phyloP scores from a whole-genome alignment of 1,140 invertebrate genomes.

The Formica exsecta region DNA sequence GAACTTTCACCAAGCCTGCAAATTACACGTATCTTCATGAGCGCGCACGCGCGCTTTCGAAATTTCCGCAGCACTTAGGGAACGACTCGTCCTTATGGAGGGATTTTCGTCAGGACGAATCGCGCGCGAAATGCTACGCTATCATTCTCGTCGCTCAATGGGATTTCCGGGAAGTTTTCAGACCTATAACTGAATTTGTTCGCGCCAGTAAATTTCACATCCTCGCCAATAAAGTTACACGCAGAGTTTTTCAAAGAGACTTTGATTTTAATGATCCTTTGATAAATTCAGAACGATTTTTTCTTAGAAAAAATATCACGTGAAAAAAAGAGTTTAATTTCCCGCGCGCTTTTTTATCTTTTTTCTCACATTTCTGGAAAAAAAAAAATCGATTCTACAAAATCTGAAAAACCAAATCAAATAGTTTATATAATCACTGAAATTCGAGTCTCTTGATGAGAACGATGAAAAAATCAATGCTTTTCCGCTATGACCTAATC shows the following conservation, averaged over 20 bases:
- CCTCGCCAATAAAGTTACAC: slow-evolving; percentile 14
- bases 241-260: slow-evolving; percentile 2
- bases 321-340: neutral
- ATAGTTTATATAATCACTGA: too few species aligned
- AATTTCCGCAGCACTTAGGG: slow-evolving; percentile 36
- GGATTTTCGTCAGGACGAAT: slow-evolving; percentile 59
- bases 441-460: too few species aligned
- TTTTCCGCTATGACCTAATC: too few species aligned
- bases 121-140: slow-evolving; percentile 30
- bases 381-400: too few species aligned
- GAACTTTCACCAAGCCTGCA: slow-evolving; percentile 45
- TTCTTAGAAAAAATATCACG: neutral
- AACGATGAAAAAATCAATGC: too few species aligned
- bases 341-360: neutral
- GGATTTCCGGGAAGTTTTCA: slow-evolving; percentile 51
- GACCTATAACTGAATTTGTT: slow-evolving; percentile 50
- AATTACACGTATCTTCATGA: slow-evolving; percentile 61
- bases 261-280: slow-evolving; percentile 25
- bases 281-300: neutral
- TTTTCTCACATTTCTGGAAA: too few species aligned
- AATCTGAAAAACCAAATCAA: too few species aligned
- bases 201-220: slow-evolving; percentile 35
- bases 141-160: slow-evolving; percentile 29
- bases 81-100: slow-evolving; percentile 38
- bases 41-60: slow-evolving; percentile 6